phyloP scores from a whole-genome alignment of 2,888 invertebrate species.

The Pegoplata infirma region DNA sequence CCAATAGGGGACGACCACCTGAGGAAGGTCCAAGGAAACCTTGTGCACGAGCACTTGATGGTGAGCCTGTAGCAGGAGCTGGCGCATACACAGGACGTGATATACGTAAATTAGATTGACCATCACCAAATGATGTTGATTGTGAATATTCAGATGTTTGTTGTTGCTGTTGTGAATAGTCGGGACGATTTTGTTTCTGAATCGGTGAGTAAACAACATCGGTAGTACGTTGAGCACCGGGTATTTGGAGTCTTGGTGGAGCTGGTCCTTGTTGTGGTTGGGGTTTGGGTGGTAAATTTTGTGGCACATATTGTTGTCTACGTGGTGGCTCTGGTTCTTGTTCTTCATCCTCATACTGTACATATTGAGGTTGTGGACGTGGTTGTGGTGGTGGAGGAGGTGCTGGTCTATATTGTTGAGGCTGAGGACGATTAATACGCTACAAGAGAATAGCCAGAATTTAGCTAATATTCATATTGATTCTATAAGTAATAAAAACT shows the following conservation, averaged over 20 bases:
- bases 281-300: slow-evolving; percentile 58
- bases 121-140: slow-evolving; percentile 72
- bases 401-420: slow-evolving; percentile 65
- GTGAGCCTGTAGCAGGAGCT: slow-evolving; percentile 71
- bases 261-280: slow-evolving; percentile 66
- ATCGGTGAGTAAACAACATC: slow-evolving; percentile 76
- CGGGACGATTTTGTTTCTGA: slow-evolving; percentile 75
- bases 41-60: slow-evolving; percentile 73
- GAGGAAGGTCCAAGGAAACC: slow-evolving; percentile 73
- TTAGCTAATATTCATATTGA: too few species aligned
- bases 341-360: slow-evolving; percentile 75
- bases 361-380: slow-evolving; percentile 71
- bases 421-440: slow-evolving; percentile 71
- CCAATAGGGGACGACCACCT: slow-evolving; percentile 73
- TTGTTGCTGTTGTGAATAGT: slow-evolving; percentile 72
- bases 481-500: slow-evolving; percentile 57
- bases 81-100: slow-evolving; percentile 76
- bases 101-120: slow-evolving; percentile 73
- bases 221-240: slow-evolving; percentile 74
- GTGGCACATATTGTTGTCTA: slow-evolving; percentile 71
- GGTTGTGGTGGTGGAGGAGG: slow-evolving; percentile 64
- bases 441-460: not conserved
- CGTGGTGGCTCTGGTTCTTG: slow-evolving; percentile 71
- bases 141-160: slow-evolving; percentile 54
- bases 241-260: slow-evolving; percentile 74